These are phyloP conservation scores for Drosophila albomicans DNA, from an alignment of 1,140 invertebrate species.

Conservation along the genomic window DNA sequence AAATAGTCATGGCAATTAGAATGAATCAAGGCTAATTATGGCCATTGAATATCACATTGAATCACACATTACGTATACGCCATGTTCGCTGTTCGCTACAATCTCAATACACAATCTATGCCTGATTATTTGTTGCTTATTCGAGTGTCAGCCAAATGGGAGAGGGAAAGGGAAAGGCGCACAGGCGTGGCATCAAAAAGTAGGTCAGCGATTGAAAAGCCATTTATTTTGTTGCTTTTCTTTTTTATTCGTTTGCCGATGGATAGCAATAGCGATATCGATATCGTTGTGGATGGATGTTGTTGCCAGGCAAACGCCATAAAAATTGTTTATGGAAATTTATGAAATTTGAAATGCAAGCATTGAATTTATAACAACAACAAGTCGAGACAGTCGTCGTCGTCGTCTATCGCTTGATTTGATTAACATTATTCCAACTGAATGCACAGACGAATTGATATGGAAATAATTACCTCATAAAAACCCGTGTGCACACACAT, in stretches of 20 bases:
- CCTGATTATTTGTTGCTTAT: slow-evolving; percentile 32
- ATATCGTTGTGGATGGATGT: slow-evolving; percentile 12
- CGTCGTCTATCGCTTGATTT: slow-evolving; percentile 24
- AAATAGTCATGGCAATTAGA: slow-evolving; percentile 36
- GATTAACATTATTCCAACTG: slow-evolving; percentile 53
- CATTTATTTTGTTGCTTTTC: slow-evolving; percentile 50
- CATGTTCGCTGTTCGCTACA: background rate
- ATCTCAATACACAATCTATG: slow-evolving; percentile 19
- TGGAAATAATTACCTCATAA: slow-evolving; percentile 29
- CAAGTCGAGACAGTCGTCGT: slow-evolving; percentile 16
- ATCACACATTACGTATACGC: slow-evolving; percentile 33
- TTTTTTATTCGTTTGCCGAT: slow-evolving; percentile 29
- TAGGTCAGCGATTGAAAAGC: slow-evolving; percentile 74
- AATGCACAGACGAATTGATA: slow-evolving; percentile 44
- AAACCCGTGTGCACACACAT: background rate
- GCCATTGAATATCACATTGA: background rate
- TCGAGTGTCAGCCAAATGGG: background rate
- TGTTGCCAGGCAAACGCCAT: slow-evolving; percentile 42
- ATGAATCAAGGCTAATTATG: slow-evolving; percentile 46
- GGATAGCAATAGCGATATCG: slow-evolving; percentile 51
- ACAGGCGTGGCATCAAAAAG: slow-evolving; percentile 39
- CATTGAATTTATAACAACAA: slow-evolving; percentile 60
- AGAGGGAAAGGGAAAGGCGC: background rate
- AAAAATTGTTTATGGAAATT: slow-evolving; percentile 48
- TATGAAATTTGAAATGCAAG: slow-evolving; percentile 37